Evolutionary conservation across 2,797 vertebrate species (phyloP).

Genomic region (Anabas testudineus): DNA sequence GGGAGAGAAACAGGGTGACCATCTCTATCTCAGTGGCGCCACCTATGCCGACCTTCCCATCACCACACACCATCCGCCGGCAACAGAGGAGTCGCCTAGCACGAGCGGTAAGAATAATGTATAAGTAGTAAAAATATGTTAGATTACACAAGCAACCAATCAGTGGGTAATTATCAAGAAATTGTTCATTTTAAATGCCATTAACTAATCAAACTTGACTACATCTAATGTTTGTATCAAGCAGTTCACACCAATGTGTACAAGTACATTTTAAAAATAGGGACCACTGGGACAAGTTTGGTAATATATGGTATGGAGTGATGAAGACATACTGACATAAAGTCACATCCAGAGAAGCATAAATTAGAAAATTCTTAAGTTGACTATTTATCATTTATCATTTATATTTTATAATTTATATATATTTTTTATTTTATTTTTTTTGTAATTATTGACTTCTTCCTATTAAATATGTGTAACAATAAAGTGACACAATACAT

Average conservation of each 20-base stretch:
- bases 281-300: neutral
- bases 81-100: conserved; percentile 90
- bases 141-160: conserved; percentile 1
- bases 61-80: conserved; percentile 88
- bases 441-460: neutral
- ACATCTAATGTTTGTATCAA: neutral
- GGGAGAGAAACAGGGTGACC: conserved; percentile 89
- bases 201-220: neutral
- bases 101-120: conserved; percentile 85
- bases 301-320: neutral
- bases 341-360: neutral
- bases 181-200: too few species aligned
- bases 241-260: neutral
- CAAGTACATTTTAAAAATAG: neutral
- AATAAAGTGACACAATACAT: conserved; percentile 50
- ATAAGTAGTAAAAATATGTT: neutral
- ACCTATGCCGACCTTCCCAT: conserved; percentile 92
- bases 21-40: conserved; percentile 90
- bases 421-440: too few species aligned
- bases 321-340: neutral
- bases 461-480: conserved; percentile 1
- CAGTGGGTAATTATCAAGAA: neutral
- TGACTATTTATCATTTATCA: too few species aligned
- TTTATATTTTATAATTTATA: too few species aligned
- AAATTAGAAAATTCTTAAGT: too few species aligned